Evolutionary conservation across 2,888 invertebrate species (phyloP).

Genomic region (Anthoptus insignis): DNA sequence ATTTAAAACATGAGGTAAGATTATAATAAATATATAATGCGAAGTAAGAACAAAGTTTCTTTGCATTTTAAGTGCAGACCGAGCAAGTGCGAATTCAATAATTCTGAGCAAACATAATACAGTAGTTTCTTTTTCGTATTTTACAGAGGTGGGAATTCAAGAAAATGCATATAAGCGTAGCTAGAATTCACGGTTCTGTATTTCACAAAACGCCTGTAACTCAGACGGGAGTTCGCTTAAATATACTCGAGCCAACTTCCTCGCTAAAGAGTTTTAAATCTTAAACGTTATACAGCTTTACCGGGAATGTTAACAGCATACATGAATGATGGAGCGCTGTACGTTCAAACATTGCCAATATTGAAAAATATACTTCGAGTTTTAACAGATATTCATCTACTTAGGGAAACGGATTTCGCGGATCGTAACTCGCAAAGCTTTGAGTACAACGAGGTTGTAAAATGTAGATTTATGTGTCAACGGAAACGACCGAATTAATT

Average conservation of each 20-base stretch:
- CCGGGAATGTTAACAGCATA: constrained; percentile 48
- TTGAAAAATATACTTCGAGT: constrained; percentile 42
- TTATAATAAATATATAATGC: neutral
- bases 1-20: neutral
- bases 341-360: constrained; percentile 38
- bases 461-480: constrained; percentile 37
- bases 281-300: constrained; percentile 44
- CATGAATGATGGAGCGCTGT: constrained; percentile 47
- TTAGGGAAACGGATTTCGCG: constrained; percentile 38
- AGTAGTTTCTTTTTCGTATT: constrained; percentile 33
- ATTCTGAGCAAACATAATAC: constrained; percentile 39
- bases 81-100: constrained; percentile 38
- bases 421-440: constrained; percentile 36
- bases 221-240: constrained; percentile 41
- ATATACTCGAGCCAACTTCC: constrained; percentile 43
- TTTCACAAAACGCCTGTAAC: constrained; percentile 43
- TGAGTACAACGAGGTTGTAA: constrained; percentile 36
- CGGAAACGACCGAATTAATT: constrained; percentile 38
- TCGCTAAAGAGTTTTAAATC: constrained; percentile 45
- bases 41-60: constrained; percentile 20
- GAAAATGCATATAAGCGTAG: constrained; percentile 39
- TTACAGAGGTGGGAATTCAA: constrained; percentile 24
- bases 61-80: constrained; percentile 23
- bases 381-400: constrained; percentile 43
- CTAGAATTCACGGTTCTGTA: constrained; percentile 32